Evolutionary conservation across 2,113 vertebrate species (phyloP), one percentile per base, ranked within the genome.

Genomic region (Euleptes europaea): DNA sequence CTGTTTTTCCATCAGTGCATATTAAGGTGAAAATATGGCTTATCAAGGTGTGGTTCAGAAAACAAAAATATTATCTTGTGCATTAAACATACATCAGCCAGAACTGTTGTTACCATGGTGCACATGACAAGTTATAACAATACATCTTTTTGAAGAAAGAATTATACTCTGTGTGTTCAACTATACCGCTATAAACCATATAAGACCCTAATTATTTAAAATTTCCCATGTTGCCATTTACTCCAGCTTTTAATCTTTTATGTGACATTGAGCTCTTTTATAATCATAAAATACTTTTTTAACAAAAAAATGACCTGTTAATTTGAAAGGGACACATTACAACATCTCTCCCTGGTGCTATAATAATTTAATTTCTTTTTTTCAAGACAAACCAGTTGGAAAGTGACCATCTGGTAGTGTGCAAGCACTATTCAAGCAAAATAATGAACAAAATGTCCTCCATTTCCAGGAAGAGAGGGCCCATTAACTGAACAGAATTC

Each of bases 371-470:
- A 97, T 97, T 97, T 92, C 93, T 94, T 95, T 95, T 63, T 96
- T 94, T 95, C 95, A 96, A 97, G 96, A 95, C 95, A 97, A 97
- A 97, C 96, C 95, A 97, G 95, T 97, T 96, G 95, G 96, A 98
- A 97, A 98, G 97, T 97, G 96, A 97, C 97, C 97, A 97, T 98
- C 97, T 98, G 96, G 94, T 96, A 94, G 91, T 94, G 93, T 94
- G 91, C 91, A 93, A 95, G 90, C 94, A 95, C 88, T 94, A 96
- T 89, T 95, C 93, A 93, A 95, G 96, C 94, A 96, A 95, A 96
- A 94, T 94, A 97, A 97, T 96, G 95, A 96, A 95, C 91, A 97
- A 95, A 96, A 96, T 93, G 94, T 93, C 92, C 90, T 94, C 92
- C 92, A 90, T 93, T 95, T 93, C 92, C 91, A 80, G 94, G 88